A percentile compares a stretch with the other conserved stretches of the same genome.
Conservation (phyloP, 2,797 vertebrate genomes). For the Tadarida brasiliensis region DNA sequence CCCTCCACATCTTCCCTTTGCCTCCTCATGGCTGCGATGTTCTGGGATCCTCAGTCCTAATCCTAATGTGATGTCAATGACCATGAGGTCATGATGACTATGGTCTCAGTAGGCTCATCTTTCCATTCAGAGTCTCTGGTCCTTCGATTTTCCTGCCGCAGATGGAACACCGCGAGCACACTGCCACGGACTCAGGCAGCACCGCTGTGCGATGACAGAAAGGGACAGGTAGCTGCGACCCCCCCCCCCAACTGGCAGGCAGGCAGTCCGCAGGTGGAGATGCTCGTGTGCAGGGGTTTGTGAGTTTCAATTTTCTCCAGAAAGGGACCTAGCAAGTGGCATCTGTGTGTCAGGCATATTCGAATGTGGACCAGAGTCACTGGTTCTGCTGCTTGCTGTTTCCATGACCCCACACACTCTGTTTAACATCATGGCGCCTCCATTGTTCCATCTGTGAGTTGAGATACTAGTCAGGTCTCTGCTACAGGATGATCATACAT, state of each 20-base stretch:
- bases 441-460: not conserved
- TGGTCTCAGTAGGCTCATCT: not conserved
- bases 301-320: not conserved
- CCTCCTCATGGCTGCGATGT: rapidly evolving
- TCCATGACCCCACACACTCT: not conserved
- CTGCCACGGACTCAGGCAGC: not conserved
- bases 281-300: not conserved
- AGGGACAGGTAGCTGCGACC: not conserved
- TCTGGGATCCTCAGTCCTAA: not conserved
- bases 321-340: not conserved
- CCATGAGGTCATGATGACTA: rapidly evolving
- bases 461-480: not conserved
- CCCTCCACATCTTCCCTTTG: not conserved
- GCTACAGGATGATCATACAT: not conserved
- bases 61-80: rapidly evolving
- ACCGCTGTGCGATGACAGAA: too few relatives aligned
- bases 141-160: too few relatives aligned
- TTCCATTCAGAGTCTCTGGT: not conserved
- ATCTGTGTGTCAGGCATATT: rapidly evolving
- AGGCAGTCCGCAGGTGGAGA: not conserved
- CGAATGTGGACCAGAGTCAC: rapidly evolving
- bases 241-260: rapidly evolving
- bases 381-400: rapidly evolving
- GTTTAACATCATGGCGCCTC: rapidly evolving
- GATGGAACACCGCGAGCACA: not conserved